A percentile compares a stretch with the other conserved stretches of the same genome.
Evolutionary conservation across 2,113 vertebrate genomes (phyloP).

Genomic region (Chroicocephalus ridibundus): DNA sequence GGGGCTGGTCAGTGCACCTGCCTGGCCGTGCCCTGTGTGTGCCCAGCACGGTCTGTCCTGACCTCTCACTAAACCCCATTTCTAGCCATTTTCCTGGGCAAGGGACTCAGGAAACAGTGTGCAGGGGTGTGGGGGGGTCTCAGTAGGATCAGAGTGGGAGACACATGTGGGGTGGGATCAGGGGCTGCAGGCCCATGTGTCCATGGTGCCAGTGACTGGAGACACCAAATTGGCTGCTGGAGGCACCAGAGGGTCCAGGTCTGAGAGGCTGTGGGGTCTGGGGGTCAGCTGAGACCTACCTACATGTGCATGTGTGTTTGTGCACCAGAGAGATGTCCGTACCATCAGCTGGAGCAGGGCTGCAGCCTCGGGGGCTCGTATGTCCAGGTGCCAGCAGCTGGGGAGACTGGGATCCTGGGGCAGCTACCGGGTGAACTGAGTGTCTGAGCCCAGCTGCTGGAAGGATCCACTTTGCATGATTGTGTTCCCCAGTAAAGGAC

Average conservation of each 20-base stretch:
- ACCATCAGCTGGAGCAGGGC: not conserved
- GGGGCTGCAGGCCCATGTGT: rapidly evolving
- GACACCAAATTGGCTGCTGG: not conserved
- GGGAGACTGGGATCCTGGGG: too few relatives aligned
- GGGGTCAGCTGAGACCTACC: not conserved
- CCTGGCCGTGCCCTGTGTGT: not conserved
- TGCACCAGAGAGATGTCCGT: rapidly evolving
- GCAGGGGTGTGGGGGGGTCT: not conserved
- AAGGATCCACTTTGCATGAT: not conserved
- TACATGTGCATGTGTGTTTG: not conserved
- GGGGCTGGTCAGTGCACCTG: not conserved
- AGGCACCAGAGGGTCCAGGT: not conserved
- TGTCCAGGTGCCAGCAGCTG: not conserved
- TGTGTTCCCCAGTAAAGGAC: not conserved
- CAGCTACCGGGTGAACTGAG: not conserved
- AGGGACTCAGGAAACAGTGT: not conserved
- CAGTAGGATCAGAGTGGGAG: not conserved
- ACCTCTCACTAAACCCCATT: not conserved
- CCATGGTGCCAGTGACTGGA: not conserved
- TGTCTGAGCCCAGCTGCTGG: not conserved
- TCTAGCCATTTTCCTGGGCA: not conserved
- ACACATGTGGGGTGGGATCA: too few relatives aligned
- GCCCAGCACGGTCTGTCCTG: not conserved
- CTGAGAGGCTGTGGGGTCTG: not conserved
- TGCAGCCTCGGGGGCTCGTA: rapidly evolving